Percentiles rank a stretch among this genome's conserved stretches.
Conservation (phyloP, 2,113 vertebrate genomes). For the Loxodonta africana region DNA sequence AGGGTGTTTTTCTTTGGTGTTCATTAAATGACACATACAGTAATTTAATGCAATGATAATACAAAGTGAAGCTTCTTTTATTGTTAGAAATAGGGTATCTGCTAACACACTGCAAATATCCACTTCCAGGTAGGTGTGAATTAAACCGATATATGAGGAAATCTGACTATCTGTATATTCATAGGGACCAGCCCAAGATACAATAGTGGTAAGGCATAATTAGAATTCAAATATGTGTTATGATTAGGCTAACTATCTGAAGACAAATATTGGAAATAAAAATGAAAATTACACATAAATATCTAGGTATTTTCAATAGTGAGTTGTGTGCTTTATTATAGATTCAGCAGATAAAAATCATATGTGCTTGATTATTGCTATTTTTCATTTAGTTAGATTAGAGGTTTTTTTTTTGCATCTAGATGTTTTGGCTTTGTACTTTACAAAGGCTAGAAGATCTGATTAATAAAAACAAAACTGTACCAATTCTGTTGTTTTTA, state of each 20-base stretch:
- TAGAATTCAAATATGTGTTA: slow-evolving; percentile 32
- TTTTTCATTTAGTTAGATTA: slow-evolving; percentile 30
- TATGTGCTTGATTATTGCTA: background rate
- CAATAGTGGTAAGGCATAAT: background rate
- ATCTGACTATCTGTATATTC: slow-evolving; percentile 32
- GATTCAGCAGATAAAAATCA: background rate
- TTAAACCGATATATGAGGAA: slow-evolving; percentile 7
- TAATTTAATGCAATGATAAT: slow-evolving; percentile 10
- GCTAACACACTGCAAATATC: background rate
- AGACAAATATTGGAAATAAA: slow-evolving; percentile 39
- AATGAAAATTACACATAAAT: slow-evolving; percentile 49
- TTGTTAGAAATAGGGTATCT: slow-evolving; percentile 9
- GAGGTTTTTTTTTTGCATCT: background rate
- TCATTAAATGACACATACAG: background rate
- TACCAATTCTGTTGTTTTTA: background rate
- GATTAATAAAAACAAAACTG: background rate
- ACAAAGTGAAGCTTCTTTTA: slow-evolving; percentile 27
- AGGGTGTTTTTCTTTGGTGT: background rate
- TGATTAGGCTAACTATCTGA: slow-evolving; percentile 47
- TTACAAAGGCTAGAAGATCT: slow-evolving; percentile 13
- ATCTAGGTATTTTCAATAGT: slow-evolving; percentile 35
- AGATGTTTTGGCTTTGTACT: background rate
- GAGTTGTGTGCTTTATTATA: background rate
- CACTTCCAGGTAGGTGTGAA: background rate
- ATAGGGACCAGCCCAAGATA: background rate